Percentiles rank a stretch among this genome's conserved stretches.
Conservation (phyloP, 2,113 vertebrate genomes). For the Polypterus senegalus region DNA sequence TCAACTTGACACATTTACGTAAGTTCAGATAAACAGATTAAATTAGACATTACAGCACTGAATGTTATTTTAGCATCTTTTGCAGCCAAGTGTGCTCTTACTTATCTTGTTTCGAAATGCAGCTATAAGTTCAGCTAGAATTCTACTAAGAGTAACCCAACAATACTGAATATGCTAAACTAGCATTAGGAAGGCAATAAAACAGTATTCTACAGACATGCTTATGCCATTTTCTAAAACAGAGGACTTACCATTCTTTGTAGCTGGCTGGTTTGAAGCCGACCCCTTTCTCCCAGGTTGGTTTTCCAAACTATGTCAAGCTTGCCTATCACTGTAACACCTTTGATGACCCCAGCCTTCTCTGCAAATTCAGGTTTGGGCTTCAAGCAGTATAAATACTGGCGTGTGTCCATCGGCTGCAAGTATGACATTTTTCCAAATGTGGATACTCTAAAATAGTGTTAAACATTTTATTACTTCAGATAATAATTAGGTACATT, state of each 20-base stretch:
- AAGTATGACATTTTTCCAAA: slow-evolving; percentile 91
- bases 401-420: slow-evolving; percentile 92
- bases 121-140: too few relatives aligned
- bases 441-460: slow-evolving; percentile 66
- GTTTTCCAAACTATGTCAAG: slow-evolving; percentile 99
- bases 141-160: not conserved
- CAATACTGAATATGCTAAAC: not conserved
- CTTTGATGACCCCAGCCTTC: slow-evolving; percentile 94
- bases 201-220: not conserved
- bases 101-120: too few relatives aligned
- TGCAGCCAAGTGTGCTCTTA: too few relatives aligned
- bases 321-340: slow-evolving; percentile 93
- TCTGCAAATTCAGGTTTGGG: slow-evolving; percentile 94
- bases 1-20: too few relatives aligned
- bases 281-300: slow-evolving; percentile 86
- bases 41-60: too few relatives aligned
- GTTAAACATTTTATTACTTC: too few relatives aligned
- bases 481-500: too few relatives aligned
- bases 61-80: too few relatives aligned
- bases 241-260: slow-evolving; percentile 78
- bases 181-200: not conserved
- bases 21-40: too few relatives aligned
- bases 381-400: slow-evolving; percentile 92
- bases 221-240: not conserved
- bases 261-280: slow-evolving; percentile 92